Evolutionary conservation across 1,140 invertebrate genomes (phyloP).

Genomic region (Drosophila persimilis): DNA sequence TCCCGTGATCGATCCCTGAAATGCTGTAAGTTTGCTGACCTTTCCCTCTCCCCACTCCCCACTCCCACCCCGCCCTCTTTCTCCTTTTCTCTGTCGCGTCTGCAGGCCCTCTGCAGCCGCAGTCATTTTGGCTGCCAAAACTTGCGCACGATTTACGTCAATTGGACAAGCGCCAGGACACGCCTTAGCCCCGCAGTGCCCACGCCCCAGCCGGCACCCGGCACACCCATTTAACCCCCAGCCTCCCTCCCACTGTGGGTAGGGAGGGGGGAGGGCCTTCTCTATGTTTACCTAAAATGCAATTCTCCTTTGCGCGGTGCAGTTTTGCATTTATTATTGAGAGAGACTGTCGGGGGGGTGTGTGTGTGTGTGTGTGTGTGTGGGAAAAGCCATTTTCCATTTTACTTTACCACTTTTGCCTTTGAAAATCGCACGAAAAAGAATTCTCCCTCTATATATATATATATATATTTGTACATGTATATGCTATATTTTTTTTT

Average conservation of each 20-base stretch:
- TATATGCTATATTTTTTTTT: slow-evolving; percentile 3
- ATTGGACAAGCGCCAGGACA: slow-evolving; percentile 69
- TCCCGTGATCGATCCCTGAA: not conserved
- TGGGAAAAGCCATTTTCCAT: slow-evolving; percentile 48
- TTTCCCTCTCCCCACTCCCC: not conserved
- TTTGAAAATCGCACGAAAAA: slow-evolving; percentile 31
- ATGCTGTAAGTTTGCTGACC: slow-evolving; percentile 54
- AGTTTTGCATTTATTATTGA: slow-evolving; percentile 72
- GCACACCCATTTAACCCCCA: slow-evolving; percentile 15
- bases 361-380: not conserved
- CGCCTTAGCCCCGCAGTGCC: slow-evolving; percentile 43
- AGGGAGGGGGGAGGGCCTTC: not conserved
- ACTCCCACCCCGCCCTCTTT: no score
- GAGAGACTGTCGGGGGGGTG: not conserved
- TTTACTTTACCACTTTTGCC: slow-evolving; percentile 48
- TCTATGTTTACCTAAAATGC: slow-evolving; percentile 74
- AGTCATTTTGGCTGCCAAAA: slow-evolving; percentile 72
- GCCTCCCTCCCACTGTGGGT: not conserved
- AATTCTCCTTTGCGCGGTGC: slow-evolving; percentile 53
- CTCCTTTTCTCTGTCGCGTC: slow-evolving; percentile 11
- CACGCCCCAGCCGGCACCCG: not conserved
- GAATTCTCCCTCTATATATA: slow-evolving; percentile 5
- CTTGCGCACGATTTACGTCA: slow-evolving; percentile 75
- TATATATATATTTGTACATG: slow-evolving; percentile 20
- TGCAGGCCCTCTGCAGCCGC: slow-evolving; percentile 57